These are phyloP conservation scores for Oryctes rhinoceros DNA, from an alignment of 1,140 invertebrate species.

Conservation along the genomic window DNA sequence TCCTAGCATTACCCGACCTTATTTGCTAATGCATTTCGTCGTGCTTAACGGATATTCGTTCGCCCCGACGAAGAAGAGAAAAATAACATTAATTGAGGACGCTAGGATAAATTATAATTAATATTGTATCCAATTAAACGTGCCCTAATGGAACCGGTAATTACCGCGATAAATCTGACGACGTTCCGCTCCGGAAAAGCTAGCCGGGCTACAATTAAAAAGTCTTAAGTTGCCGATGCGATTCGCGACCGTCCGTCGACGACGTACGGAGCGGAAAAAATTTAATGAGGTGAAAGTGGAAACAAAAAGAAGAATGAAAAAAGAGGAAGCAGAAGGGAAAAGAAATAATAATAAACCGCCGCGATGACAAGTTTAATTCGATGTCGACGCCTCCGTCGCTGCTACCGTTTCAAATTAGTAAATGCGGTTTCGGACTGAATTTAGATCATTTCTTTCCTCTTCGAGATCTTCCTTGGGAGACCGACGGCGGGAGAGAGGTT, in stretches of 20 bases:
- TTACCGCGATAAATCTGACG: conserved; percentile 10
- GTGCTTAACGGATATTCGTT: too few species aligned
- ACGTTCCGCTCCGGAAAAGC: not conserved
- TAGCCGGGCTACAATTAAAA: conserved; percentile 19
- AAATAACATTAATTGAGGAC: conserved; percentile 13
- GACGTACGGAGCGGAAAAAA: not conserved
- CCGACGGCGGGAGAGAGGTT: not conserved
- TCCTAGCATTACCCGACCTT: too few species aligned
- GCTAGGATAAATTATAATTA: conserved; percentile 24
- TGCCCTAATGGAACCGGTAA: conserved; percentile 22
- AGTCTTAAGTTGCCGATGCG: conserved; percentile 33
- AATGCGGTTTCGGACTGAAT: conserved; percentile 10
- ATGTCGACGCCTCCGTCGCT: not conserved
- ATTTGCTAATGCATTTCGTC: too few species aligned
- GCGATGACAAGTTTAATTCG: conserved; percentile 24
- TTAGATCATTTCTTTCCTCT: not conserved
- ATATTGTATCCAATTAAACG: conserved; percentile 34
- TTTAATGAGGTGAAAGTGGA: conserved; percentile 29
- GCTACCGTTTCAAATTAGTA: not conserved
- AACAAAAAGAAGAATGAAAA: not conserved
- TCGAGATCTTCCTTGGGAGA: not conserved
- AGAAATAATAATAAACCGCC: conserved; percentile 6
- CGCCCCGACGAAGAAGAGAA: not conserved
- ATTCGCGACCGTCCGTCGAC: not conserved
- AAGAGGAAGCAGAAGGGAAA: not conserved